Evolutionary conservation across 1,140 invertebrate species (phyloP).

Genomic region (Drosophila kurseongensis): DNA sequence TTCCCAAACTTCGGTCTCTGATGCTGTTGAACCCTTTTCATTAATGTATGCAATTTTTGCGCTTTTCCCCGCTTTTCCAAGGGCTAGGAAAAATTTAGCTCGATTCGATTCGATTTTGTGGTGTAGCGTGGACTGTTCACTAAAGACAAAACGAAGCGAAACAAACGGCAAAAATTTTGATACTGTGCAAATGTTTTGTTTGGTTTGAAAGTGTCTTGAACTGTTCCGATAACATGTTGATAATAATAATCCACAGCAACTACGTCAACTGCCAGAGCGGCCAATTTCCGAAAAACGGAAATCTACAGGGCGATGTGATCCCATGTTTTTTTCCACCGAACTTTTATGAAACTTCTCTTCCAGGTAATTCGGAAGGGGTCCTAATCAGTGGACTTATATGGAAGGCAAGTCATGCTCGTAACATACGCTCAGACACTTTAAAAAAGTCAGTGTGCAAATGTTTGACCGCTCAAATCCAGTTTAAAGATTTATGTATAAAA

Average conservation of each 20-base stretch:
- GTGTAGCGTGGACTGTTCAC: neutral
- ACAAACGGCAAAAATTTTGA: conserved; percentile 40
- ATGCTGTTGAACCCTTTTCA: conserved; percentile 8
- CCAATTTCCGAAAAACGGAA: neutral
- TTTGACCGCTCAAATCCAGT: conserved; percentile 13
- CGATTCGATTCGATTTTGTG: conserved; percentile 13
- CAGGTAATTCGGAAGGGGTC: neutral
- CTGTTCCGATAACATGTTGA: conserved; percentile 42
- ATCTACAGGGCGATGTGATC: conserved; percentile 25
- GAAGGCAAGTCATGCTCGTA: neutral
- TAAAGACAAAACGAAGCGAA: conserved; percentile 22
- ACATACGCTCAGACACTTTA: neutral
- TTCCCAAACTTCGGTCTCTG: conserved; percentile 3
- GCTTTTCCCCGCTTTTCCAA: conserved; percentile 4
- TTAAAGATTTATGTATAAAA: conserved; percentile 5
- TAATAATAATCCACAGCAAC: conserved; percentile 22
- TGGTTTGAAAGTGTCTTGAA: conserved; percentile 36
- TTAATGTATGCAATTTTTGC: conserved; percentile 3
- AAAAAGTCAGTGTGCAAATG: neutral
- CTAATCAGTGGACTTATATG: neutral
- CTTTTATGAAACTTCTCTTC: neutral
- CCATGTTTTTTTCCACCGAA: no score
- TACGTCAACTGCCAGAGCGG: conserved; percentile 10
- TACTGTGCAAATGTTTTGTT: conserved; percentile 41
- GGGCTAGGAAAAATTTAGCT: neutral